Conservation (phyloP, 2,888 invertebrate species). For the Uropetala carovei region DNA sequence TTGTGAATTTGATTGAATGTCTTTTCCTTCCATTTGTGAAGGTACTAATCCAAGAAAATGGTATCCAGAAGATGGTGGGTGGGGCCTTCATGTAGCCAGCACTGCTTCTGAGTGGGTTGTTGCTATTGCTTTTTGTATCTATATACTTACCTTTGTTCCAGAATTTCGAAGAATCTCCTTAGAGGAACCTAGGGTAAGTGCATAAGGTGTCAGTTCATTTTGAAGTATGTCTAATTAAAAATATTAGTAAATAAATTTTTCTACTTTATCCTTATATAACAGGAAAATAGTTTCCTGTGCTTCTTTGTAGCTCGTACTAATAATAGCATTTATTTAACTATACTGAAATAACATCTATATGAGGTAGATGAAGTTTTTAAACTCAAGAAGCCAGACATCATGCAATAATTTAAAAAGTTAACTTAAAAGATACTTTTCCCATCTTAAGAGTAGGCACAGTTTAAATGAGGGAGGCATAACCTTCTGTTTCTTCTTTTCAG, state of each 20-base stretch:
- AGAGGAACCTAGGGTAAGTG: conserved; percentile 76
- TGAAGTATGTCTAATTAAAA: not conserved
- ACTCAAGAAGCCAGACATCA: too few relatives aligned
- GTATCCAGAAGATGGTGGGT: conserved; percentile 80
- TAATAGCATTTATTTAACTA: too few relatives aligned
- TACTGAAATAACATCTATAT: too few relatives aligned
- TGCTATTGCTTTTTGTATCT: conserved; percentile 79
- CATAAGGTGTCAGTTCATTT: not conserved
- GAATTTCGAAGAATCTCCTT: conserved; percentile 81
- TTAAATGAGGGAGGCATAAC: too few relatives aligned
- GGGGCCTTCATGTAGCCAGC: conserved; percentile 81
- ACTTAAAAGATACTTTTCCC: too few relatives aligned
- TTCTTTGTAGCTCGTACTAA: too few relatives aligned
- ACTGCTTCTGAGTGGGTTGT: conserved; percentile 83
- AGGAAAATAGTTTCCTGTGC: too few relatives aligned
- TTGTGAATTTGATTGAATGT: not conserved
- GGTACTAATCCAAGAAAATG: conserved; percentile 77
- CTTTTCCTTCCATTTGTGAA: conserved; percentile 68
- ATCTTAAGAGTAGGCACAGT: too few relatives aligned
- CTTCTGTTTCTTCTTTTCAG: too few relatives aligned
- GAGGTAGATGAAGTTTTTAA: too few relatives aligned
- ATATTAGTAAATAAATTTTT: not conserved
- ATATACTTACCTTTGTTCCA: conserved; percentile 80
- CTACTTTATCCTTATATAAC: too few relatives aligned
- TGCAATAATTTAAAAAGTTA: too few relatives aligned